Evolutionary conservation across 2,113 vertebrate species (phyloP).

Genomic region (Lutjanus erythropterus): DNA sequence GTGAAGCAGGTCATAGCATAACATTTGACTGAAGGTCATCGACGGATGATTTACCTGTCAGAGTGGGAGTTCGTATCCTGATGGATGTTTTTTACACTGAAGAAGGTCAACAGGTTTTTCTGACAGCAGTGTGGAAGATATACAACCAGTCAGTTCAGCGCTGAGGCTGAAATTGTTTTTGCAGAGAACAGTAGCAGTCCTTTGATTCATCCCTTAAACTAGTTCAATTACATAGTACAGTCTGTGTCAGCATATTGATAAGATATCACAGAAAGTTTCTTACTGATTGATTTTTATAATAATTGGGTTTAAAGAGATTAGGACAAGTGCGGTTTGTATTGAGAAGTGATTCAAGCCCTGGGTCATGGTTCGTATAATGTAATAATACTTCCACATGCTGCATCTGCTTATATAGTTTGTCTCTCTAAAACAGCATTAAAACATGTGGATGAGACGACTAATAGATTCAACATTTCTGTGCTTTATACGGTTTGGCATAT

Average conservation of each 20-base stretch:
- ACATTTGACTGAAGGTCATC: constrained; percentile 8
- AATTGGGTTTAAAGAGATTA: constrained; percentile 9
- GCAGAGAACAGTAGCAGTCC: constrained; percentile 7
- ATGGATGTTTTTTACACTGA: constrained; percentile 17
- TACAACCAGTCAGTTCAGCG: neutral
- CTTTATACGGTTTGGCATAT: constrained; percentile 1
- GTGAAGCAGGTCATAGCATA: constrained; percentile 40
- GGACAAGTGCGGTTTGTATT: neutral
- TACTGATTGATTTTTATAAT: neutral
- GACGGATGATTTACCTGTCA: constrained; percentile 9
- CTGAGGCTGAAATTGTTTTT: constrained; percentile 25
- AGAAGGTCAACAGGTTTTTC: constrained; percentile 17
- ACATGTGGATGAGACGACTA: constrained; percentile 6
- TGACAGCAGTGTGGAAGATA: constrained; percentile 10
- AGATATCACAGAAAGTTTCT: neutral
- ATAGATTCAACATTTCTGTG: constrained; percentile 34
- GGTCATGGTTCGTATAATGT: neutral
- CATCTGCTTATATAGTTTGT: constrained; percentile 34
- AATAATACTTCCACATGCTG: neutral
- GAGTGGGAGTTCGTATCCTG: constrained; percentile 20
- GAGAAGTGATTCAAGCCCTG: neutral
- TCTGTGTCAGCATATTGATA: neutral
- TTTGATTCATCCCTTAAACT: constrained; percentile 2
- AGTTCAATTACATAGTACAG: neutral
- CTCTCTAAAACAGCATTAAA: constrained; percentile 1